Percentiles rank a stretch among this genome's conserved stretches.
Conservation (phyloP, 2,888 invertebrate genomes). For the Orthosia incerta region DNA sequence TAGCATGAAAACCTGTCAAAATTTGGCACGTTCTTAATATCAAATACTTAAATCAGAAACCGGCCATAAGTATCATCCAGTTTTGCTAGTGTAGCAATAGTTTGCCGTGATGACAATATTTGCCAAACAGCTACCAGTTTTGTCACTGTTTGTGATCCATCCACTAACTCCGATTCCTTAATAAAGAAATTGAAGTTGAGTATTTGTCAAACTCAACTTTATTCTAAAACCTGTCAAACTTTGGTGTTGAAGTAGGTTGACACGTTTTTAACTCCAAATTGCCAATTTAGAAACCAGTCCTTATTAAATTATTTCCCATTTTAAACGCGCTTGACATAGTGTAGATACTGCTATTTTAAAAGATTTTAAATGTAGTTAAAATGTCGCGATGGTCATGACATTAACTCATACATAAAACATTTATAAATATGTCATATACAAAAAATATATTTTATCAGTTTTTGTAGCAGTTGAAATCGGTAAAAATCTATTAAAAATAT, state of each 20-base stretch:
- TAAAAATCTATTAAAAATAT: neutral
- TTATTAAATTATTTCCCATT: neutral
- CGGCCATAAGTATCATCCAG: neutral
- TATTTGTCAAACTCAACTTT: no score
- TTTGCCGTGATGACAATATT: neutral
- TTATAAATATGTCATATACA: neutral
- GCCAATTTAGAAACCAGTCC: no score
- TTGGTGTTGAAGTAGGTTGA: no score
- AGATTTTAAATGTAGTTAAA: neutral
- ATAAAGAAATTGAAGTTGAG: no score
- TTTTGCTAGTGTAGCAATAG: neutral
- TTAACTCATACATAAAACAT: neutral
- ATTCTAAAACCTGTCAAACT: no score
- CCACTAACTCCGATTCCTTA: no score
- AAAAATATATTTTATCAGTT: neutral
- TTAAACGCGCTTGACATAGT: neutral
- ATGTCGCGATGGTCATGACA: conserved; percentile 24
- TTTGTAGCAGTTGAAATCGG: neutral
- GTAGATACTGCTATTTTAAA: neutral
- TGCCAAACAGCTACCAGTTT: no score
- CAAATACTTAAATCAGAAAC: no score
- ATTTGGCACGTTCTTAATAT: no score
- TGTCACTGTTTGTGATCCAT: no score
- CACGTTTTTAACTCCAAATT: no score
- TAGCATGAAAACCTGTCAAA: no score